Evolutionary conservation across 2,888 invertebrate genomes (phyloP).

Genomic region (Polyommatus icarus): DNA sequence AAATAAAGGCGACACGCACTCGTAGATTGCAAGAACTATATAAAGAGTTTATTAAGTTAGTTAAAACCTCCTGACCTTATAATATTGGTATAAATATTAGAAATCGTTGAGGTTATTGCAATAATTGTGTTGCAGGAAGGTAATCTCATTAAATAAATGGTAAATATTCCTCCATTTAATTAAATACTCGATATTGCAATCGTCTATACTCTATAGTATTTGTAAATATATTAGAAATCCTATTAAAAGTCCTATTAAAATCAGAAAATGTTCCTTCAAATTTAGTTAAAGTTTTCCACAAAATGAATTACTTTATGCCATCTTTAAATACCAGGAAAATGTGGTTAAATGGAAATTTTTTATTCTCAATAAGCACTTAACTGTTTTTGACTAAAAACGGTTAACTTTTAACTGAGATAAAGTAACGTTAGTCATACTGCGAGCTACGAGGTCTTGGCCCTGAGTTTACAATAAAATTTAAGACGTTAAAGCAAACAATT

Average conservation of each 20-base stretch:
- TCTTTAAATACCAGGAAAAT: not conserved
- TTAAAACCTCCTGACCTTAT: slow-evolving; percentile 4
- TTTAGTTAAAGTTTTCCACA: not conserved
- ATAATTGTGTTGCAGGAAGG: slow-evolving; percentile 20
- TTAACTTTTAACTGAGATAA: not conserved
- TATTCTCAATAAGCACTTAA: not conserved
- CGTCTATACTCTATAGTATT: not conserved
- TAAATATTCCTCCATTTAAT: slow-evolving; percentile 7
- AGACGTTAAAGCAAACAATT: slow-evolving; percentile 11
- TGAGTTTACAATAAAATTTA: slow-evolving; percentile 26
- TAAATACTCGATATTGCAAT: not conserved
- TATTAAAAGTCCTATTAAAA: not conserved
- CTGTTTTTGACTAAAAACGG: slow-evolving; percentile 8
- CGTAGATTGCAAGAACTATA: no score
- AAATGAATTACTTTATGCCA: not conserved
- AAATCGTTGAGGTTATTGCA: slow-evolving; percentile 16
- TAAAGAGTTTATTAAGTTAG: not conserved
- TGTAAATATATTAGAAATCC: slow-evolving; percentile 11
- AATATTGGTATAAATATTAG: slow-evolving; percentile 11
- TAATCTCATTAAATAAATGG: slow-evolving; percentile 8
- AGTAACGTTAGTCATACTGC: slow-evolving; percentile 23
- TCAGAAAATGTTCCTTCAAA: not conserved
- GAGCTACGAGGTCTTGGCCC: slow-evolving; percentile 23
- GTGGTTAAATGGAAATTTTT: not conserved
- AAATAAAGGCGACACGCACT: no score